phyloP scores from a whole-genome alignment of 2,888 invertebrate species.

The Mellilla xanthometata region DNA sequence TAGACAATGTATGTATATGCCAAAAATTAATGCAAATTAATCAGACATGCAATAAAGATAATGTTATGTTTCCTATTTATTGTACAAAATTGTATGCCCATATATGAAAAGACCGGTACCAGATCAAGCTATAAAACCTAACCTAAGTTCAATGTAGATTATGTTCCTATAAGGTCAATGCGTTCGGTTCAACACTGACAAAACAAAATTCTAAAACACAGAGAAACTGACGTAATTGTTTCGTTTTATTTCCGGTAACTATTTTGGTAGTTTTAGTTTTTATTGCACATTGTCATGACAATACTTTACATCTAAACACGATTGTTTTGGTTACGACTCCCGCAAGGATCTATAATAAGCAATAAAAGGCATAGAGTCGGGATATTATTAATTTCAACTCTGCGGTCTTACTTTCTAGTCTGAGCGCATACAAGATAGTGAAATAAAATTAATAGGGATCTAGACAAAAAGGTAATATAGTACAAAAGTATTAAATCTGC shows the following conservation, averaged over 20 bases:
- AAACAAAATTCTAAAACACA: constrained; percentile 8
- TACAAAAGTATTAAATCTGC: too few relatives aligned
- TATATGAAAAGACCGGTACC: not conserved
- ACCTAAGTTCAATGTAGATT: constrained; percentile 10
- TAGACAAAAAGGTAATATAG: too few relatives aligned
- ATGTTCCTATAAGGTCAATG: constrained; percentile 10
- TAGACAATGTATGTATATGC: too few relatives aligned
- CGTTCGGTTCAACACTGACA: constrained; percentile 2
- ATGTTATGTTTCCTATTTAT: too few relatives aligned
- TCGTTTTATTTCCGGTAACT: constrained; percentile 17
- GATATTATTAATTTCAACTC: too few relatives aligned
- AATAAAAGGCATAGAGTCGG: too few relatives aligned
- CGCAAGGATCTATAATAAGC: not conserved
- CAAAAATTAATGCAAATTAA: too few relatives aligned
- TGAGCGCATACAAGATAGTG: too few relatives aligned
- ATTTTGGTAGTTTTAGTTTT: constrained; percentile 5
- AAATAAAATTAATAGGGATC: too few relatives aligned
- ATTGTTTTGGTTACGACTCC: not conserved
- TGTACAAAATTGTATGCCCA: constrained; percentile 2
- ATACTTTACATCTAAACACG: not conserved
- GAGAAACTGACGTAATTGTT: constrained; percentile 13
- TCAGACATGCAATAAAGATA: too few relatives aligned
- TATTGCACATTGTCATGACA: not conserved
- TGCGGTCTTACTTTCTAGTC: too few relatives aligned
- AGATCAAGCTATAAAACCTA: constrained; percentile 7